Evolutionary conservation across 2,797 vertebrate species (phyloP), one percentile per base, ranked within the genome.

Genomic region (Microchirus variegatus): DNA sequence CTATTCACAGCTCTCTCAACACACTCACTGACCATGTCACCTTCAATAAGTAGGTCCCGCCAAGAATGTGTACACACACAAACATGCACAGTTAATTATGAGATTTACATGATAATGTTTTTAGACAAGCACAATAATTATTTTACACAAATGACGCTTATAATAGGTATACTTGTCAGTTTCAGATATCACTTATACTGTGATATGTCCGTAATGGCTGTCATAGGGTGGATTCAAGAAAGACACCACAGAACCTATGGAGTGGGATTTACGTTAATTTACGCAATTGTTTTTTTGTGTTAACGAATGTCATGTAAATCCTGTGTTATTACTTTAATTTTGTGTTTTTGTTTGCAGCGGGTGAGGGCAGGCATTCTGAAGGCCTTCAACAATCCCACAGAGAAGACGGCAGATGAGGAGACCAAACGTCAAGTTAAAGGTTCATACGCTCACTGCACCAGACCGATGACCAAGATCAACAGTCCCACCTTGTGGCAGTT

Each of bases 391-490:
- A 97, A 98, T 83, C 97, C 97, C 67, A 99, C 96, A 3, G 95
- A 96, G 84, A 98, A 96, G 90, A 98, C 96, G 0, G 97, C 97
- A 61, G 96, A 98, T 64, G 97, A 98, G 53, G 97, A 98, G 80
- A 99, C 96, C 46, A 98, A 96, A 90, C 94, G 93, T 70, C 95
- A 96, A 94, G 95, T 99, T 76, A 99, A 97, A 97, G 97, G 97
- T 99, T 90, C 38, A 56, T 68, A 48, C 48, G 19, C 59, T 52
- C 0, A 1, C 36, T 31, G 35, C 31, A 9, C 44, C 10, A 31
- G 11, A 43, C 22, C 18, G 15, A 62, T 59, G 14, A 49, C 59
- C 58, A 57, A 82, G 84, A 85, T 45, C 90, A 88, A 89, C 78
- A 88, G 63, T 81, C 68, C 91, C 93, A 93, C 87, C 93, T 91